Base-by-base conservation (phyloP, 30 jellyfish, hydroid and myxozoan species). In the Turritopsis dohrnii region DNA sequence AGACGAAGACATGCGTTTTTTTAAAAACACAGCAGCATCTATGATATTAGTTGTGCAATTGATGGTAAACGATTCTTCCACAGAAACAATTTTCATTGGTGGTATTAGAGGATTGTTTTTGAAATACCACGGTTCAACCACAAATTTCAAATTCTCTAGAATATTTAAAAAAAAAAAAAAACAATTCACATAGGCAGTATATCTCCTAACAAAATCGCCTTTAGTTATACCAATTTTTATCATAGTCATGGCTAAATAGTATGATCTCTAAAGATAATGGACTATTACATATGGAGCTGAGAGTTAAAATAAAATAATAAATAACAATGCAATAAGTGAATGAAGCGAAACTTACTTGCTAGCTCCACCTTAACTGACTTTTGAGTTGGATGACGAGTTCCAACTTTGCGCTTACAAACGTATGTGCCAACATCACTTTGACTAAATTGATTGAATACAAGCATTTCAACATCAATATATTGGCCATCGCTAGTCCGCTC, bases 361-460 rank as follows among this genome's bases (percentile, higher is more conserved):
- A 53, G 53, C 27, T 53, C 87, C 26, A 80, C 29, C 26, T 53
- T 80, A n/a, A 80, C 65, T 16, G 77, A 80, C 26, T 53, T 80
- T 23, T 24, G 16, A 16, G 82, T 80, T 80, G 79, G 53, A 52
- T 3, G 3, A n/a, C 24, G 29, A 18, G 52, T 0, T n/a, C 54
- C 54, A 23, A 52, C 82, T 53, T 7, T 80, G 41, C 87, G 0
- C 27, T 24, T 8, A n/a, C 87, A 80, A 65, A 80, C 79, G 53
- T 80, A 80, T 4, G 52, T 65, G 16, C 87, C 87, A 53, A 53
- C 76, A 80, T 80, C 87, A 65, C 19, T 53, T 53, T 53, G 26
- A 17, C 77, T 31, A 26, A 80, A 80, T 21, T 80, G 41, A 31
- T 21, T 80, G 53, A 80, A 80, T 80, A 80, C 27, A 29, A 80